Base-by-base conservation (phyloP, 2,113 vertebrate species). In the Colaptes auratus region DNA sequence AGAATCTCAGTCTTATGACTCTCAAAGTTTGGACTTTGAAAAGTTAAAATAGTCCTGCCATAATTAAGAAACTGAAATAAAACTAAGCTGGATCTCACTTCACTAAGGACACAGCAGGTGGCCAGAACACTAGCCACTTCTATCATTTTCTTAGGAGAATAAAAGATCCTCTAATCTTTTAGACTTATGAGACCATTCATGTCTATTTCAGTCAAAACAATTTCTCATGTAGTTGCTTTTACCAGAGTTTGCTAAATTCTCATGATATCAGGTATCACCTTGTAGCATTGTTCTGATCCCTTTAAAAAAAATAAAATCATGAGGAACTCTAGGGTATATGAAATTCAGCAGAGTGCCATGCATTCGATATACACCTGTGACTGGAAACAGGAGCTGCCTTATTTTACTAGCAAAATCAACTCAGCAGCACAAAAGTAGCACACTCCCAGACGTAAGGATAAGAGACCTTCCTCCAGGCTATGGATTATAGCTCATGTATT, bases 401-500 rank as follows among this genome's bases (percentile, higher is more conserved):
- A 93, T 95, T 96, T 96, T 88, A 86, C 86, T 88, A 94, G 88
- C 72, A 91, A 96, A 96, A 96, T 93, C 93, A 95, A 77, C 91
- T 91, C 84, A 59, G 79, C 55, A 84, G 59, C 48, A 91, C 88
- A 96, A 85, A 95, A 96, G 91, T 88, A 96, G 93, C 90, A 95
- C 85, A 82, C 18, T 96, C 92, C 82, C 88, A 96, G 93, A 93
- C 2, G 0, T 72, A 82, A 94, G 86, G 91, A 97, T 96, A 95
- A 97, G 89, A 96, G 81, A 96, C 93, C 92, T 97, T 97, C 96
- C 96, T 96, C 76, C 91, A 93, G 97, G 97, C 96, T 96, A 96
- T 95, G 96, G 96, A 96, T 97, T 97, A 96, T 88, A 95, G 93
- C 67, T 95, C 93, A 96, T 94, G 94, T 95, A 96, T 97, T 96